phyloP scores from a whole-genome alignment of 1,140 invertebrate species.

The Pemphigus obesinymphae region DNA sequence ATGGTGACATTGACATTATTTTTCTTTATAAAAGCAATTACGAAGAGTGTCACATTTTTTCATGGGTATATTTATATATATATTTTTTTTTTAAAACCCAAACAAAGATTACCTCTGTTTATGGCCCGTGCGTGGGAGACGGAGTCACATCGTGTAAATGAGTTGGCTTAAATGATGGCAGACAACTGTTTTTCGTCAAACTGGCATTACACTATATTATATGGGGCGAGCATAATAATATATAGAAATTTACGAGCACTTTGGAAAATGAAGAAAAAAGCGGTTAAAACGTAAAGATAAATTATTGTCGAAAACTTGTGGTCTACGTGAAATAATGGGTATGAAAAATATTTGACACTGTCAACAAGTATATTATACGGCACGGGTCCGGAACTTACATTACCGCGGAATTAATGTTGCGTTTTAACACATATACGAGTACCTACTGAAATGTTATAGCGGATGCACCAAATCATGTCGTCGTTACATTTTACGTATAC shows the following conservation, averaged over 20 bases:
- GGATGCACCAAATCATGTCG: no score
- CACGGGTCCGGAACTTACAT: background rate
- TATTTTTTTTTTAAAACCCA: background rate
- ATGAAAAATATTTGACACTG: conserved; percentile 4
- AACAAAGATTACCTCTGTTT: background rate
- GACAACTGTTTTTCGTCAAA: conserved; percentile 6
- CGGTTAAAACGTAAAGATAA: background rate
- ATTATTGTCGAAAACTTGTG: background rate
- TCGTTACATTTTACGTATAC: no score
- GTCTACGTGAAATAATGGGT: background rate
- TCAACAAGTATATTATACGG: background rate
- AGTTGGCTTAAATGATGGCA: conserved; percentile 1
- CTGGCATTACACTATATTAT: background rate
- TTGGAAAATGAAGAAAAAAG: conserved; percentile 7
- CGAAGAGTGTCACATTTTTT: background rate
- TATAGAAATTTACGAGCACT: conserved; percentile 11
- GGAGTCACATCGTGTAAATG: background rate
- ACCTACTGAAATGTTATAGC: no score
- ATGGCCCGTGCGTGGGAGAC: background rate
- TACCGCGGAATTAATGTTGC: background rate
- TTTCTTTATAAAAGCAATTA: background rate
- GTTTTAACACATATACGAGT: background rate
- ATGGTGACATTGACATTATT: background rate
- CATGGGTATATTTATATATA: no score
- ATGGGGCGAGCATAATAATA: background rate